Conservation (phyloP, 2,888 invertebrate species). For the Hyles lineata region DNA sequence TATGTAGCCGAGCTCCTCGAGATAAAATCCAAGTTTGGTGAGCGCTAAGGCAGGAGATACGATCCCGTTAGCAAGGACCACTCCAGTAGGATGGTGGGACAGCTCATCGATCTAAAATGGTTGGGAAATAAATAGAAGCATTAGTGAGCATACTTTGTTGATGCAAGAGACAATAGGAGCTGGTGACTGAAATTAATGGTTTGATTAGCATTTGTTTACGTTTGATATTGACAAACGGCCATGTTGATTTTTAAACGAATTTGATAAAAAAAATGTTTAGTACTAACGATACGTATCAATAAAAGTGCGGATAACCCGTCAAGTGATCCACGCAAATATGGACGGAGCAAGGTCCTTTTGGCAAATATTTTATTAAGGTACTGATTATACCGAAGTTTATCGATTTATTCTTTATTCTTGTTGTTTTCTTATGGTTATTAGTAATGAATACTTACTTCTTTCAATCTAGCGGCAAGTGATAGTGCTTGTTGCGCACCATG, state of each 20-base stretch:
- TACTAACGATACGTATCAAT: too few species aligned
- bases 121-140: slow-evolving; percentile 1
- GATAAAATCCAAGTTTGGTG: slow-evolving; percentile 72
- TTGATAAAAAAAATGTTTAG: too few species aligned
- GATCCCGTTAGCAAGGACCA: slow-evolving; percentile 93
- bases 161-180: not conserved
- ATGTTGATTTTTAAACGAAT: too few species aligned
- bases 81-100: slow-evolving; percentile 88
- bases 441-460: slow-evolving; percentile 61
- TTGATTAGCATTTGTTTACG: not conserved
- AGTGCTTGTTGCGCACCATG: slow-evolving; percentile 95
- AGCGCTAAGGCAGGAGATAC: slow-evolving; percentile 87
- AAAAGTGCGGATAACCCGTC: too few species aligned
- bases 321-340: too few species aligned
- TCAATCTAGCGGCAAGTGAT: slow-evolving; percentile 86
- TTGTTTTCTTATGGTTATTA: not conserved
- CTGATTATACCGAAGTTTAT: too few species aligned
- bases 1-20: slow-evolving; percentile 86
- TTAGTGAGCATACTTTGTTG: not conserved
- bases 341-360: too few species aligned
- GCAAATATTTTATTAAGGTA: too few species aligned
- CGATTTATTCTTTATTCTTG: too few species aligned
- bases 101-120: slow-evolving; percentile 80
- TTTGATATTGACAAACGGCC: not conserved
- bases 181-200: not conserved